Evolutionary conservation across 2,888 invertebrate species (phyloP).

Genomic region (Urechis unicinctus): DNA sequence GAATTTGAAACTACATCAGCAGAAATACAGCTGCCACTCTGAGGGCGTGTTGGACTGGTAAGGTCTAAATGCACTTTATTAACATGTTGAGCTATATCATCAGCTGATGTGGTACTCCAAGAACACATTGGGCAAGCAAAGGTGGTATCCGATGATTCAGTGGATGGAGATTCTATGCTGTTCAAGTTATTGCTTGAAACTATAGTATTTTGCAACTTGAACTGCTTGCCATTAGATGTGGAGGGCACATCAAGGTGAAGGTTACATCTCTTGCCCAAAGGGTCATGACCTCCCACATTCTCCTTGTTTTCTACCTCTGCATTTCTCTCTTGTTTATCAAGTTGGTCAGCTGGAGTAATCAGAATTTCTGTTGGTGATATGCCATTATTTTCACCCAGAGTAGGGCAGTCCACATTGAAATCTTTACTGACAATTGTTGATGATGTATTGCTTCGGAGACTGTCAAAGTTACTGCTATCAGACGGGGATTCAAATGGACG

Average conservation of each 20-base stretch:
- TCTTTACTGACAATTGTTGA: neutral
- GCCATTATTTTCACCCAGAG: neutral
- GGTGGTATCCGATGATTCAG: too few species aligned
- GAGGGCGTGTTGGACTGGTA: neutral
- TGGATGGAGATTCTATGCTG: too few species aligned
- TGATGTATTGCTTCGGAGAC: neutral
- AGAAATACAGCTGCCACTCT: too few species aligned
- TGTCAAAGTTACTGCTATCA: too few species aligned
- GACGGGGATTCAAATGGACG: too few species aligned
- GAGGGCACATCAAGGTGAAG: conserved; percentile 1
- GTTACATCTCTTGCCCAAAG: neutral
- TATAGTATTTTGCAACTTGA: too few species aligned
- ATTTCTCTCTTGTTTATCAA: too few species aligned
- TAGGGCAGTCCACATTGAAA: neutral
- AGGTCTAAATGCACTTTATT: conserved; percentile 73
- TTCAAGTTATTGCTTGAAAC: too few species aligned
- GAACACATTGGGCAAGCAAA: conserved; percentile 81
- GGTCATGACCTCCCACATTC: neutral
- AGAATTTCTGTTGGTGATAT: neutral
- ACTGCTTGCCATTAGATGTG: neutral
- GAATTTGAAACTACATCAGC: too few species aligned
- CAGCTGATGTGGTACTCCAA: conserved; percentile 65
- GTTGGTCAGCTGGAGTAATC: neutral
- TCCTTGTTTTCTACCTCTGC: too few species aligned
- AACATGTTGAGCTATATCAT: conserved; percentile 71